phyloP scores from a whole-genome alignment of 2,113 vertebrate genomes.

The Phrynocephalus versicolor region DNA sequence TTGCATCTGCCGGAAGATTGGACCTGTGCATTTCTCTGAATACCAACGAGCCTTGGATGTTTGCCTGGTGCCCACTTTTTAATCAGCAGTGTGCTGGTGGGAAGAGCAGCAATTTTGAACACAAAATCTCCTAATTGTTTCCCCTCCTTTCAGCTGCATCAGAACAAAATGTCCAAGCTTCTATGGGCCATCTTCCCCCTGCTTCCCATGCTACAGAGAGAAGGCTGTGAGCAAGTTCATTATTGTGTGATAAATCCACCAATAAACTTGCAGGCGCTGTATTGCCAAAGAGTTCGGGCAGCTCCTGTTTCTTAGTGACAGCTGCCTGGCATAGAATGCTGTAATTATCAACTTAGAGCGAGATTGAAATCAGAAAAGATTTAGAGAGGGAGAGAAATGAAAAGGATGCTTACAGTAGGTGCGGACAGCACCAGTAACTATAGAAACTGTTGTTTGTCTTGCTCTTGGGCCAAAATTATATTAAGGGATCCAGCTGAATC shows the following conservation, averaged over 20 bases:
- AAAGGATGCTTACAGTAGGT: slow-evolving; percentile 26
- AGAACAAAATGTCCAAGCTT: slow-evolving; percentile 59
- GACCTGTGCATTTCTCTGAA: slow-evolving; percentile 39
- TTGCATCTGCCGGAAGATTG: not conserved
- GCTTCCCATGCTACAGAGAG: slow-evolving; percentile 22
- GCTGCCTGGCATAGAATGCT: slow-evolving; percentile 40
- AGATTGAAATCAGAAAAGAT: not conserved
- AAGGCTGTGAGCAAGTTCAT: slow-evolving; percentile 42
- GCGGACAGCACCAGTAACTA: slow-evolving; percentile 10
- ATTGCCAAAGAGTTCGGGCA: slow-evolving; percentile 19
- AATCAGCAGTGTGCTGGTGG: not conserved
- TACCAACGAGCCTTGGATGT: not conserved
- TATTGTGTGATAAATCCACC: slow-evolving; percentile 45
- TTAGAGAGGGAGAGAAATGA: slow-evolving; percentile 14
- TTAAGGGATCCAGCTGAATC: not conserved
- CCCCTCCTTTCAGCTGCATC: slow-evolving; percentile 45
- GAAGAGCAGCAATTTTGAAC: slow-evolving; percentile 19
- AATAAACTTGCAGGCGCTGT: slow-evolving; percentile 29
- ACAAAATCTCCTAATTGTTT: slow-evolving; percentile 36
- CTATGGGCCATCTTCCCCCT: slow-evolving; percentile 13
- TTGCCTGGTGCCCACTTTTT: slow-evolving; percentile 41
- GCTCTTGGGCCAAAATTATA: not conserved
- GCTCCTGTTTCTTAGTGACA: slow-evolving; percentile 44
- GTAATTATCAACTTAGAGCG: slow-evolving; percentile 40
- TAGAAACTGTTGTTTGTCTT: slow-evolving; percentile 29